Base-by-base conservation (phyloP, 2,888 invertebrate species). In the Pseudanteris insignis region DNA sequence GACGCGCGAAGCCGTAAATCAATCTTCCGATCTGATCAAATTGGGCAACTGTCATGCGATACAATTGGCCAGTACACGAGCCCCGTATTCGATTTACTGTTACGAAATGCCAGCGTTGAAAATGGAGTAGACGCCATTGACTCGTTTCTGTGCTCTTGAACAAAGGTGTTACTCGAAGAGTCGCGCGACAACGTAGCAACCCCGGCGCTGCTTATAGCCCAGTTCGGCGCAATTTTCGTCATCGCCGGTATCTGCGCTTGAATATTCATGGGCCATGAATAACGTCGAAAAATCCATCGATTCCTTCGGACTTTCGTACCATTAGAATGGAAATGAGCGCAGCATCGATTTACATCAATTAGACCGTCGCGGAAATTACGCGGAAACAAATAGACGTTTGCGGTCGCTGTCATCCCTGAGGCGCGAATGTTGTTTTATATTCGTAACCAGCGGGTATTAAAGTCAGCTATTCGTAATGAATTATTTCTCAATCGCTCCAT, bases 61-160 rank as follows among this genome's bases (percentile, higher is more conserved):
- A 37, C 44, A 37, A 38, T 37, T 44, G 41, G 10, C n/a, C n/a
- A n/a, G n/a, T n/a, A n/a, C n/a, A n/a, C 26, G 18, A 13, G 9
- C 32, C 33, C 13, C 24, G 13, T 21, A 14, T 37, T 37, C 47
- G 24, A 47, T 47, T 47, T 18, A 18, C 15, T 33, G 33, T 26
- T 8, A 13, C 40, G 34, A 40, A 50, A 50, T 40, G 38, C 26
- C 37, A n/a, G 46, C 54, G 21, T 28, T 28, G 54, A 54, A 54
- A 54, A 38, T 54, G 28, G 46, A 44, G 37, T 44, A 36, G 29
- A 6, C 51, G 41, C 43, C 43, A 51, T 53, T 53, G 53, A 53
- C 44, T 53, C 30, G 40, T 21, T n/a, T n/a, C 30, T 32, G 41
- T 9, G 53, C 18, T 37, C 25, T 33, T 21, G 38, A 33, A 54